A percentile compares a stretch with the other conserved stretches of the same genome.
Evolutionary conservation across 2,113 vertebrate species (phyloP).

Genomic region (Otocyon megalotis): DNA sequence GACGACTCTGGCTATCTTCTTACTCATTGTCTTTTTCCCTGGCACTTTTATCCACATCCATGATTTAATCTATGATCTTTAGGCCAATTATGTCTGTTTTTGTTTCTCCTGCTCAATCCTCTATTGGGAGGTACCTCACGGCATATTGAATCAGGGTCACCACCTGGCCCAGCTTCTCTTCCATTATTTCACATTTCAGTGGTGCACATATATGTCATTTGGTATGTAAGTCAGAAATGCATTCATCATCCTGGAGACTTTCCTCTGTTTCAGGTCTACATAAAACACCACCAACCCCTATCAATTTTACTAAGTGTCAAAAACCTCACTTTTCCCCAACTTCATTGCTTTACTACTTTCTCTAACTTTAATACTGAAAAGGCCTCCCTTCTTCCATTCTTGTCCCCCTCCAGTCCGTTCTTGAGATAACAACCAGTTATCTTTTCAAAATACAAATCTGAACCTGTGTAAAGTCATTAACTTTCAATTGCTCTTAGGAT

Average conservation of each 20-base stretch:
- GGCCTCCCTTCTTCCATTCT: neutral
- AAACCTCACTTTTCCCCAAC: neutral
- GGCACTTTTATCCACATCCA: neutral
- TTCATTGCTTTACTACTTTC: neutral
- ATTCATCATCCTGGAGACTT: neutral
- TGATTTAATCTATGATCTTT: neutral
- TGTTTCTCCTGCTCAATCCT: neutral
- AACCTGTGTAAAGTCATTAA: slow-evolving; percentile 32
- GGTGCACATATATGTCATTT: neutral
- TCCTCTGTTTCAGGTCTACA: neutral
- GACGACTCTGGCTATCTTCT: neutral
- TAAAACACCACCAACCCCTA: neutral
- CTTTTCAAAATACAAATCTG: slow-evolving; percentile 39
- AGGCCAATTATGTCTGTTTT: neutral
- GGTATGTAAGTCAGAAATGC: neutral
- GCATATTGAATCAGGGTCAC: neutral
- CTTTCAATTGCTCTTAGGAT: neutral
- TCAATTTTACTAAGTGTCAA: neutral
- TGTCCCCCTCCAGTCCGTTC: neutral
- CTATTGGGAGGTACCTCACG: neutral
- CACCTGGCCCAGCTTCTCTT: neutral
- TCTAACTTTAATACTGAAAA: neutral
- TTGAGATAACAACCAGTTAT: neutral
- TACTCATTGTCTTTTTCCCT: neutral
- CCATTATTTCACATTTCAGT: slow-evolving; percentile 21